phyloP scores from a whole-genome alignment of 1,140 invertebrate genomes.

The Watersipora subatra region DNA sequence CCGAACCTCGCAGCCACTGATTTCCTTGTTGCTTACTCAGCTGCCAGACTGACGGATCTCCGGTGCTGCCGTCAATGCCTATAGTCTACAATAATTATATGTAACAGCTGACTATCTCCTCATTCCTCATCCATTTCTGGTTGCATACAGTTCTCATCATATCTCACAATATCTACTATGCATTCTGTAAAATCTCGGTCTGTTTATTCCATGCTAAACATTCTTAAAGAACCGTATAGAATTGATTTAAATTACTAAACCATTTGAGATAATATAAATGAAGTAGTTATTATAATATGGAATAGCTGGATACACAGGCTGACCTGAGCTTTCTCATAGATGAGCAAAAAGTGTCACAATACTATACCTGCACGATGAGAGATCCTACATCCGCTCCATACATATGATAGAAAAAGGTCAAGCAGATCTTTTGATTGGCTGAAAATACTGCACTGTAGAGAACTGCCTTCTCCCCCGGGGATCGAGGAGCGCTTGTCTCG shows the following conservation, averaged over 20 bases:
- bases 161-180: too few relatives aligned
- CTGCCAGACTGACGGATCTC: not conserved
- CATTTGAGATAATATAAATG: too few relatives aligned
- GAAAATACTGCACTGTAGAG: conserved; percentile 35
- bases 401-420: conserved; percentile 38
- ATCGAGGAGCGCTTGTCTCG: conserved; percentile 51
- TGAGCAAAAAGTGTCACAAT: conserved; percentile 6
- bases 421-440: not conserved
- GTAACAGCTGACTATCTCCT: too few relatives aligned
- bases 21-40: not conserved
- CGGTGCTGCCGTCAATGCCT: not conserved
- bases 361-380: conserved; percentile 24
- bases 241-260: too few relatives aligned
- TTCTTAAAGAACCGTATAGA: too few relatives aligned
- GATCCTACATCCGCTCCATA: conserved; percentile 27
- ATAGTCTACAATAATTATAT: too few relatives aligned
- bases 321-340: not conserved
- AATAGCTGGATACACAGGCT: not conserved
- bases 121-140: too few relatives aligned
- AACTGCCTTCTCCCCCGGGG: conserved; percentile 54
- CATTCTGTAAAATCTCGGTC: too few relatives aligned
- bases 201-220: too few relatives aligned
- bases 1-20: not conserved
- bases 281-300: too few relatives aligned
- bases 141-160: too few relatives aligned